These are phyloP conservation scores for Lepidurus arcticus DNA, from an alignment of 1,140 invertebrate species.

Conservation along the genomic window DNA sequence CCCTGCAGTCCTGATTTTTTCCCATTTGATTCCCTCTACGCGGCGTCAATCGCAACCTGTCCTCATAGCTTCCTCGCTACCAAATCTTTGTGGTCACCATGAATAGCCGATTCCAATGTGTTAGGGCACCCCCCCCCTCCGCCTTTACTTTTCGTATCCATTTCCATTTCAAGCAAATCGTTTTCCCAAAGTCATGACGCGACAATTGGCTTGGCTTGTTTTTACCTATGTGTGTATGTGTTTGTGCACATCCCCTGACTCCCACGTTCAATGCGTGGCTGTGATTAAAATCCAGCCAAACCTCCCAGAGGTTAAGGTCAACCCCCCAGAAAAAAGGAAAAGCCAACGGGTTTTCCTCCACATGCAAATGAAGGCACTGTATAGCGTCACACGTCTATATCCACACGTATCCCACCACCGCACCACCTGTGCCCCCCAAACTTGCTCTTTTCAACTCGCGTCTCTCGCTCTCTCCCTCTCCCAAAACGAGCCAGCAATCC, in stretches of 20 bases:
- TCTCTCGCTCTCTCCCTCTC: neutral
- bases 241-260: neutral
- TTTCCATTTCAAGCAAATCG: neutral
- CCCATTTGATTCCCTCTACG: neutral
- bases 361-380: neutral
- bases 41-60: neutral
- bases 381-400: neutral
- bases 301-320: slow-evolving; percentile 18
- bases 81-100: neutral
- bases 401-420: neutral
- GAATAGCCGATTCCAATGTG: neutral
- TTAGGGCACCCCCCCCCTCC: neutral
- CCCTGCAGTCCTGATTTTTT: too few relatives aligned
- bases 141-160: neutral
- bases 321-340: neutral
- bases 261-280: neutral
- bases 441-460: neutral
- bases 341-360: neutral
- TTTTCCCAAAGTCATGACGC: neutral
- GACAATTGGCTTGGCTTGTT: neutral
- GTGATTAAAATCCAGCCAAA: neutral
- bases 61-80: neutral
- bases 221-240: neutral
- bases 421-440: slow-evolving; percentile 2
- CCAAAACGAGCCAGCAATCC: neutral